Evolutionary conservation across 2,888 invertebrate species (phyloP).

Genomic region (Uropetala carovei): DNA sequence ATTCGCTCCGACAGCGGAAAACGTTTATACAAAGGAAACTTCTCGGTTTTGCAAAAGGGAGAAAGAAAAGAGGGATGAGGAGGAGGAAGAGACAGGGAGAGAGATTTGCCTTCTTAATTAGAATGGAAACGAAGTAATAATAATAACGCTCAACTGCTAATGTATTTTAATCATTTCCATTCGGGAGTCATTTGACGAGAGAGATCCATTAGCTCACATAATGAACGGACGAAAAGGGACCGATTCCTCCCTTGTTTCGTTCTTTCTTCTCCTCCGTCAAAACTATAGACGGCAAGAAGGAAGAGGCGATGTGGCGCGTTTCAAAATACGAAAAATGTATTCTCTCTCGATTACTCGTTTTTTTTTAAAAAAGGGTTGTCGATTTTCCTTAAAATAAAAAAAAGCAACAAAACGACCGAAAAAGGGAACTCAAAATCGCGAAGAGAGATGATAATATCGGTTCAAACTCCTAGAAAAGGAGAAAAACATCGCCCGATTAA

Average conservation of each 20-base stretch:
- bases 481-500: not conserved
- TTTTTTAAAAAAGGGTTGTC: not conserved
- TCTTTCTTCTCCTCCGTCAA: not conserved
- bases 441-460: not conserved
- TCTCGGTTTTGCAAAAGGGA: not conserved
- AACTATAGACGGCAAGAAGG: not conserved
- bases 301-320: not conserved
- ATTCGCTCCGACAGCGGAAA: too few species aligned
- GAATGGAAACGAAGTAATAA: not conserved
- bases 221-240: not conserved
- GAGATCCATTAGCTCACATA: conserved; percentile 12
- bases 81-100: not conserved
- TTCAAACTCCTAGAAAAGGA: not conserved
- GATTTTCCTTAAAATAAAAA: conserved; percentile 10
- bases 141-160: not conserved
- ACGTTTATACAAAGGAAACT: not conserved
- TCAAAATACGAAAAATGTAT: too few species aligned
- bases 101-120: not conserved
- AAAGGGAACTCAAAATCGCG: not conserved
- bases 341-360: too few species aligned
- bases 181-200: not conserved
- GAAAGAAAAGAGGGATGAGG: not conserved
- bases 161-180: not conserved
- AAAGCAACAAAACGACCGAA: not conserved
- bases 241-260: not conserved